Conservation (phyloP, 2,888 invertebrate genomes). For the Rutpela maculata region DNA sequence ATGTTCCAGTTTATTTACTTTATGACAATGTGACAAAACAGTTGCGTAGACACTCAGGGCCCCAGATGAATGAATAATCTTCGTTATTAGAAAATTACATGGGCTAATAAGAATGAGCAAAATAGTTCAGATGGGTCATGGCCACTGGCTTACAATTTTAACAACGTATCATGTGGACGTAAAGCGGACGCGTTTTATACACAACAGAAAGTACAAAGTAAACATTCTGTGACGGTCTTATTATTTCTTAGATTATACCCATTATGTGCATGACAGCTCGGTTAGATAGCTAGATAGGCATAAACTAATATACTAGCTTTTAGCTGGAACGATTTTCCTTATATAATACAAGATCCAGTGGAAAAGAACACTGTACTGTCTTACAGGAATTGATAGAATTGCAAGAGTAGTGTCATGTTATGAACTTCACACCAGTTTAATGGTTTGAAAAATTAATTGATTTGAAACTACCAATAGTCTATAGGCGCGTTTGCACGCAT, state of each 20-base stretch:
- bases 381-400: too few species aligned
- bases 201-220: neutral
- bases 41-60: neutral
- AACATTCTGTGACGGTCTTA: neutral
- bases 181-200: neutral
- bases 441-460: too few species aligned
- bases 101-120: conserved; percentile 21
- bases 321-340: too few species aligned
- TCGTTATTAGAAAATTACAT: conserved; percentile 12
- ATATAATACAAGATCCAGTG: too few species aligned
- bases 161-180: neutral
- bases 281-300: too few species aligned
- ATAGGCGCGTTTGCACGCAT: too few species aligned
- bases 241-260: neutral
- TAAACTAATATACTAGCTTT: too few species aligned
- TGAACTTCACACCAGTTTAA: too few species aligned
- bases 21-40: neutral
- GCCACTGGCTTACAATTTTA: conserved; percentile 11
- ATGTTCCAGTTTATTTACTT: neutral
- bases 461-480: too few species aligned
- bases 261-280: too few species aligned
- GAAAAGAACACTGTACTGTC: too few species aligned
- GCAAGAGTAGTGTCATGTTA: too few species aligned
- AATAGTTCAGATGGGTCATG: conserved; percentile 30
- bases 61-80: conserved; percentile 3